These are phyloP conservation scores for Myrmophylax atrothorax DNA, from an alignment of 2,113 vertebrate genomes.

Conservation along the genomic window DNA sequence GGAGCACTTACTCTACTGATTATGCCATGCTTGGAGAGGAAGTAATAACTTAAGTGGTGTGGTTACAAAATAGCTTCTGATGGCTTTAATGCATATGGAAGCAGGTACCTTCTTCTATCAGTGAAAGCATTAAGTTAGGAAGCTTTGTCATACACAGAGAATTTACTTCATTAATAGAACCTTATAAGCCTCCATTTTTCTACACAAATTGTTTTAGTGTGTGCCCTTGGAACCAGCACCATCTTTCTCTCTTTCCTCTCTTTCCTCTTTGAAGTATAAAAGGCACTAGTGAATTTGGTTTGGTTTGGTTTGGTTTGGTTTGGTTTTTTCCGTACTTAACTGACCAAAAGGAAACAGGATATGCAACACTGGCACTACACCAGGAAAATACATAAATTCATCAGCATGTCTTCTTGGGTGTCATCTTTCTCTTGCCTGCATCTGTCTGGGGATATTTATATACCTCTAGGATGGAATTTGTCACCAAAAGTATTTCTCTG, in stretches of 20 bases:
- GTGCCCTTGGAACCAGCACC: neutral
- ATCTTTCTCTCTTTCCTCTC: neutral
- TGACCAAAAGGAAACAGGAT: neutral
- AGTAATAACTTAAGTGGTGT: slow-evolving; percentile 20
- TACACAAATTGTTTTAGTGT: neutral
- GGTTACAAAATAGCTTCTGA: slow-evolving; percentile 2
- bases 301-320: neutral
- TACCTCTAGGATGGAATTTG: neutral
- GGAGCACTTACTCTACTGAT: neutral
- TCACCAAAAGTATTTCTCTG: neutral
- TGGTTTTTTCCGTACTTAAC: neutral
- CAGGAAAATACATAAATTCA: neutral
- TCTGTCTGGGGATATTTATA: neutral
- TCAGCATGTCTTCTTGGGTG: neutral
- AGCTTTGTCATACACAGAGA: neutral
- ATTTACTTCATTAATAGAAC: neutral
- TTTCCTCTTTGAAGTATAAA: neutral
- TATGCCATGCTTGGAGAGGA: neutral
- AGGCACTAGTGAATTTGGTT: neutral
- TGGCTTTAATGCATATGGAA: neutral
- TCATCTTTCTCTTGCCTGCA: neutral
- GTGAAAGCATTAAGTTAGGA: neutral
- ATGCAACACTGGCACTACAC: neutral
- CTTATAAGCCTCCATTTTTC: neutral
- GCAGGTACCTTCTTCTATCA: neutral